These are phyloP conservation scores for Romanogobio albipinnatus DNA, from an alignment of 2,113 vertebrate genomes.

Conservation along the genomic window DNA sequence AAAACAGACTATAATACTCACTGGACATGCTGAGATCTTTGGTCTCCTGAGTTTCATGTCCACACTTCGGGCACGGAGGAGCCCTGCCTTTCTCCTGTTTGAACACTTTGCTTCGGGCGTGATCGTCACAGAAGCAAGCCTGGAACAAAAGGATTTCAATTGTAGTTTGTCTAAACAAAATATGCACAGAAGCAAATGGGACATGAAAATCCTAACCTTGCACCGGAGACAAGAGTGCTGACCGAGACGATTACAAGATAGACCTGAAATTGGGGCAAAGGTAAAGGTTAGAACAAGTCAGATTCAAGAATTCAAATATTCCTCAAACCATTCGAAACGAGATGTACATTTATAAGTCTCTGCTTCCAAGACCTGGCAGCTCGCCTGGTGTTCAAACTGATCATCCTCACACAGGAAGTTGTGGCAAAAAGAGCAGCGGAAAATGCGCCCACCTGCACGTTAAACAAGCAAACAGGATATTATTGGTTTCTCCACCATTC, in stretches of 20 bases:
- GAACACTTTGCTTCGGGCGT: constrained; percentile 95
- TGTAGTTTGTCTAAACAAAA: neutral
- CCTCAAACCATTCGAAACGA: neutral
- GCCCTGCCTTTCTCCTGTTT: constrained; percentile 96
- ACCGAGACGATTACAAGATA: constrained; percentile 95
- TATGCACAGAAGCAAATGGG: neutral
- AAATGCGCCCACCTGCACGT: constrained; percentile 89
- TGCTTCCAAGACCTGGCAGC: constrained; percentile 95
- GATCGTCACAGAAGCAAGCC: constrained; percentile 97
- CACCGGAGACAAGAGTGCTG: constrained; percentile 97
- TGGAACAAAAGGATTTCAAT: constrained; percentile 58
- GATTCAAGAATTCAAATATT: too few relatives aligned
- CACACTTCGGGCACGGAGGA: constrained; percentile 96
- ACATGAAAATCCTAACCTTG: constrained; percentile 81
- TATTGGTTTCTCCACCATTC: neutral
- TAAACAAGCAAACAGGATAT: neutral
- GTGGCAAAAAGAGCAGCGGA: constrained; percentile 94
- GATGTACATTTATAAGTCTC: constrained; percentile 98
- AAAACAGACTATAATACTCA: constrained; percentile 72
- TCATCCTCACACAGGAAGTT: constrained; percentile 98
- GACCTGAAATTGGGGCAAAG: constrained; percentile 73
- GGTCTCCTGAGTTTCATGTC: constrained; percentile 95
- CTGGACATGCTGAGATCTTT: constrained; percentile 99
- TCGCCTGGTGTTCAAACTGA: constrained; percentile 99
- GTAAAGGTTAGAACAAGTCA: too few relatives aligned